Percentiles rank a stretch among this genome's conserved stretches.
Evolutionary conservation across 2,888 invertebrate species (phyloP).

Genomic region (Norana najaformis): DNA sequence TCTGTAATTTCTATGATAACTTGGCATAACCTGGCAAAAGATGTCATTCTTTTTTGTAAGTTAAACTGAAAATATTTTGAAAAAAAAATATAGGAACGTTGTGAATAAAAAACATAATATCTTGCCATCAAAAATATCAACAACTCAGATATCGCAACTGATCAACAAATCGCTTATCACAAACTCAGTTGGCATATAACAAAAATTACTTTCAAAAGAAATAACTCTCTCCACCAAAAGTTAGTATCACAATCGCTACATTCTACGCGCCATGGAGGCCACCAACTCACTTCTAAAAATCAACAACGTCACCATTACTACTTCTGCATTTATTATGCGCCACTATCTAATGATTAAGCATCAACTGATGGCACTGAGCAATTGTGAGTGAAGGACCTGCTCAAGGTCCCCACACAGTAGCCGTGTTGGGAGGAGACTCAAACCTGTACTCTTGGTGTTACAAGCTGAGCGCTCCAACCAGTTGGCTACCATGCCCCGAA

Average conservation of each 20-base stretch:
- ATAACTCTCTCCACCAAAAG: not conserved
- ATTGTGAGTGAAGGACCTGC: no score
- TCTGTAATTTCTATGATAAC: not conserved
- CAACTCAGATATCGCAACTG: not conserved
- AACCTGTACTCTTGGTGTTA: no score
- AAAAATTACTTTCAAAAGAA: not conserved
- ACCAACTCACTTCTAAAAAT: not conserved
- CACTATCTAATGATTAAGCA: no score
- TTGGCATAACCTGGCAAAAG: not conserved
- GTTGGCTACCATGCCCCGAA: no score
- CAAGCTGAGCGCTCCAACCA: no score
- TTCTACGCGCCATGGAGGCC: not conserved
- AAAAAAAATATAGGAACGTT: not conserved
- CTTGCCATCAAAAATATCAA: not conserved
- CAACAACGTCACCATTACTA: no score
- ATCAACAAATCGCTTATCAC: not conserved
- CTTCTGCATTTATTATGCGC: no score
- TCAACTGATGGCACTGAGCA: no score
- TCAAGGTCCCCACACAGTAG: no score
- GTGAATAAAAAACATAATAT: not conserved
- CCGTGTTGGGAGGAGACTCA: no score
- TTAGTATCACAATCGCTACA: not conserved
- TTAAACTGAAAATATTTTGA: not conserved
- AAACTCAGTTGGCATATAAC: not conserved
- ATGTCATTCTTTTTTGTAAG: not conserved